These are phyloP conservation scores for Noctuana brunneofusca DNA, from an alignment of 2,888 invertebrate genomes.

Conservation along the genomic window DNA sequence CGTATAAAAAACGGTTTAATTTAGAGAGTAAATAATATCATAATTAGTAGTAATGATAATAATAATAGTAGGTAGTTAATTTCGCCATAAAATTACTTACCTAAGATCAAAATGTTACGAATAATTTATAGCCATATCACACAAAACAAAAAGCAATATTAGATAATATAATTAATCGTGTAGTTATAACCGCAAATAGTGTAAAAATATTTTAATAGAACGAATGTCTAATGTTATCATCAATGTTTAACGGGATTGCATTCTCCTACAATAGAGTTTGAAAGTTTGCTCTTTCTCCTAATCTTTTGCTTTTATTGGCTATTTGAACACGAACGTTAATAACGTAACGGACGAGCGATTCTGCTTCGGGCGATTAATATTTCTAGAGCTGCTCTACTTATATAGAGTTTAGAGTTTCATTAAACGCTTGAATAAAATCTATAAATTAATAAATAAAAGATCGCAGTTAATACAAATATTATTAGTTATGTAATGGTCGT, in stretches of 20 bases:
- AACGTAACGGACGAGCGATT: constrained; percentile 18
- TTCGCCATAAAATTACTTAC: too few relatives aligned
- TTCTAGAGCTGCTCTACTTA: background rate
- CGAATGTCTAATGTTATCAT: background rate
- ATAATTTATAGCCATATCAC: too few relatives aligned
- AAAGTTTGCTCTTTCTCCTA: constrained; percentile 6
- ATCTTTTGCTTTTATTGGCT: constrained; percentile 9
- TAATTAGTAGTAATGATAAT: too few relatives aligned
- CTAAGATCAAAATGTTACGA: too few relatives aligned
- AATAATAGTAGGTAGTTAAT: too few relatives aligned
- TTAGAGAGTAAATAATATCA: too few relatives aligned
- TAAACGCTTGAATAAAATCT: background rate
- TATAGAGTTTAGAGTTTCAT: constrained; percentile 8
- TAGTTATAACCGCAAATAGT: too few relatives aligned
- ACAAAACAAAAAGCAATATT: too few relatives aligned
- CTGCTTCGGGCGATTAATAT: constrained; percentile 9
- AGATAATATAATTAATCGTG: too few relatives aligned
- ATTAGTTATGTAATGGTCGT: background rate
- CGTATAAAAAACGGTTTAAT: too few relatives aligned
- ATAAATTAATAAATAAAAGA: too few relatives aligned
- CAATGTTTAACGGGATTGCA: constrained; percentile 4
- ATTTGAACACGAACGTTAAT: constrained; percentile 8
- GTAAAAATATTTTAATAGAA: too few relatives aligned
- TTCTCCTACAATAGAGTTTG: constrained; percentile 3
- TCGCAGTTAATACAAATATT: background rate